Conservation (phyloP, 2,797 vertebrate genomes). For the Scolopax rusticola region DNA sequence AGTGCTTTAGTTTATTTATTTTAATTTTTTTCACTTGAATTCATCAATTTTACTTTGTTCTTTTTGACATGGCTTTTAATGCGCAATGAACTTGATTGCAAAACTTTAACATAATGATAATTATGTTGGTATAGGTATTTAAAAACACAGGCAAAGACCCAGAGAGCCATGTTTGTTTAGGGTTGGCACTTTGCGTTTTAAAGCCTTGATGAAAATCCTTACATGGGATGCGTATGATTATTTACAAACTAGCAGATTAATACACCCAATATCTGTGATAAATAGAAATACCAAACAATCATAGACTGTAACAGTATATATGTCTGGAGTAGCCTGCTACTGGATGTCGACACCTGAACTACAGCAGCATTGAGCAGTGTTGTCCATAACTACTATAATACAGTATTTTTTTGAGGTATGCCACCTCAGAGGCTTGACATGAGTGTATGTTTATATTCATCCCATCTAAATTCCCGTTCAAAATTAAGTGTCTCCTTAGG, state of each 20-base stretch:
- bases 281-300: background rate
- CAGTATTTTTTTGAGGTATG: background rate
- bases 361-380: background rate
- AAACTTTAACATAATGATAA: conserved; percentile 11
- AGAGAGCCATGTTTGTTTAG: background rate
- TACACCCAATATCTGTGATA: background rate
- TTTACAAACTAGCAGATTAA: background rate
- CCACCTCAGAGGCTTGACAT: background rate
- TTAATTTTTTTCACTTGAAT: conserved; percentile 26
- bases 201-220: background rate
- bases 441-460: background rate
- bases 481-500: background rate
- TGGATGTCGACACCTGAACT: accelerated
- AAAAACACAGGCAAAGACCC: background rate
- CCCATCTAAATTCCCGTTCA: background rate
- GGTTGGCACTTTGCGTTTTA: background rate
- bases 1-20: conserved; percentile 36
- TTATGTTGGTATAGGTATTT: background rate
- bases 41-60: conserved; percentile 67
- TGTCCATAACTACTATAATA: background rate
- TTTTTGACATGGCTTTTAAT: conserved; percentile 4
- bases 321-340: background rate
- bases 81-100: background rate
- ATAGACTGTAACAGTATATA: background rate
- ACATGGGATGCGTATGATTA: background rate